These are phyloP conservation scores for Heliothis subflexa DNA, from an alignment of 1,140 invertebrate species.

Conservation along the genomic window DNA sequence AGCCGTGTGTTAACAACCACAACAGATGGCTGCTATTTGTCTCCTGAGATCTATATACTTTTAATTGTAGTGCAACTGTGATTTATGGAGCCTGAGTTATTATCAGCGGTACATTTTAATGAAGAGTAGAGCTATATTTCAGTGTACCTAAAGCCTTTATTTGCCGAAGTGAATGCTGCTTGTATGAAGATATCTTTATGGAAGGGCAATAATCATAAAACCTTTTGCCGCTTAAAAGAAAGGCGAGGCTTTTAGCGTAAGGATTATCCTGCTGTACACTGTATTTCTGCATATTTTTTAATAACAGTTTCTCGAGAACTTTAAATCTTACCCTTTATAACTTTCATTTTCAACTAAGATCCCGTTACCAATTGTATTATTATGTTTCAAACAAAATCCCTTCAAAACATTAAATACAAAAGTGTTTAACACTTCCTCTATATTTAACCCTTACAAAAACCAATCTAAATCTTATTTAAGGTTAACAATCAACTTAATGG, in stretches of 20 bases:
- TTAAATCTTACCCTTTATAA: too few species aligned
- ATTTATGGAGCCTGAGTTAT: not conserved
- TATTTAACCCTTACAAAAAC: conserved; percentile 63
- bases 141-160: too few species aligned
- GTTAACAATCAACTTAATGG: conserved; percentile 36
- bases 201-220: too few species aligned
- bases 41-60: not conserved
- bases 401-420: not conserved
- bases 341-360: not conserved
- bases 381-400: not conserved
- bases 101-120: not conserved
- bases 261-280: too few species aligned
- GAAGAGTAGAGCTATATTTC: too few species aligned
- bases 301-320: too few species aligned
- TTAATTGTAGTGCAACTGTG: not conserved
- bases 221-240: too few species aligned
- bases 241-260: too few species aligned
- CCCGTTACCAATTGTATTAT: not conserved
- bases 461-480: conserved; percentile 58
- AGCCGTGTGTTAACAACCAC: conserved; percentile 54
- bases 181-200: too few species aligned
- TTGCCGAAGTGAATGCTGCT: too few species aligned
- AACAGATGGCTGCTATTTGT: conserved; percentile 23
- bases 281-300: too few species aligned
- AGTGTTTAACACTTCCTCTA: conserved; percentile 61